These are phyloP conservation scores for Halcyon senegalensis DNA, from an alignment of 2,113 vertebrate species.

Conservation along the genomic window DNA sequence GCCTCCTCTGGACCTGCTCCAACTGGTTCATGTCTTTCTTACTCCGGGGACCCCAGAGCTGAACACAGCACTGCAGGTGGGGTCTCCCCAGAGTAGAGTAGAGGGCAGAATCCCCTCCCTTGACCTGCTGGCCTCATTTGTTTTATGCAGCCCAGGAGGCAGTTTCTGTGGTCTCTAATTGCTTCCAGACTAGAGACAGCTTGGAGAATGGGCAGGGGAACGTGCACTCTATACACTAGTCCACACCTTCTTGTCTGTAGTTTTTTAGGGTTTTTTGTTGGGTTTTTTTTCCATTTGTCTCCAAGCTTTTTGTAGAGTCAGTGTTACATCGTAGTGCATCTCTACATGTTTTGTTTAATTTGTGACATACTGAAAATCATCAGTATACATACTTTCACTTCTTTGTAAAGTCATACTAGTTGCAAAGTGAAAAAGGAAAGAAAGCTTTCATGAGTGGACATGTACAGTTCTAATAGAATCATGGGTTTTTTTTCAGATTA, in stretches of 20 bases:
- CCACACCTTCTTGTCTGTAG: not conserved
- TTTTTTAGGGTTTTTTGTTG: not conserved
- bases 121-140: rapidly evolving
- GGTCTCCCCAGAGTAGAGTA: not conserved
- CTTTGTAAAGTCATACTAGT: not conserved
- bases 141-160: not conserved
- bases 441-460: not conserved
- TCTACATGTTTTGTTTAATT: not conserved
- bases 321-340: not conserved
- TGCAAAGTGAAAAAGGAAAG: not conserved
- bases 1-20: not conserved
- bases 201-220: not conserved
- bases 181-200: not conserved
- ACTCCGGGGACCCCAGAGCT: not conserved
- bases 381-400: not conserved
- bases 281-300: not conserved
- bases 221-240: rapidly evolving
- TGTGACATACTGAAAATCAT: not conserved
- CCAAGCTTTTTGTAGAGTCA: not conserved
- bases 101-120: not conserved
- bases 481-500: not conserved
- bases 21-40: not conserved
- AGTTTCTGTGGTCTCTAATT: not conserved
- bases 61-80: not conserved
- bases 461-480: not conserved